Evolutionary conservation across 2,888 invertebrate species (phyloP), one percentile per base, ranked within the genome.

Genomic region (Papilio demoleus): DNA sequence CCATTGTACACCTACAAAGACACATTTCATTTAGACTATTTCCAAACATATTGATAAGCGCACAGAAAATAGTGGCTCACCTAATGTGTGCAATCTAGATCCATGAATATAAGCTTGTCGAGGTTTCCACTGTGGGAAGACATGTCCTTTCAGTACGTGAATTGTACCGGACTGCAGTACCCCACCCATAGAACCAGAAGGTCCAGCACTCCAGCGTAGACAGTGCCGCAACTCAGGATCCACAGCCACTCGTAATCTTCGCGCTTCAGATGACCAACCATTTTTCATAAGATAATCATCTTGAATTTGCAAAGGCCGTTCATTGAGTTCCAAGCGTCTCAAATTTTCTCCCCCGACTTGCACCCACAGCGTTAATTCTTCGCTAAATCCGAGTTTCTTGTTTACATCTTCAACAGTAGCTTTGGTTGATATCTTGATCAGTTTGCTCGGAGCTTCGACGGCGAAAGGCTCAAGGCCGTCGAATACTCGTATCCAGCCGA

Each of bases 111-210:
- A 93, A 40, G 94, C 90, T 36, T 93, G 90, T 73, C 95, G 89
- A 65, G 93, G 90, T 80, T 94, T 94, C 95, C 95, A 95, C 80
- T 95, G 95, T 45, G 95, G 95, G 75, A 95, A 94, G 60, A 95
- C 95, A 73, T 95, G 93, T 58, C 95, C 95, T 82, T 95, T 95
- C 62, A 95, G 84, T 58, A 95, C 92, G 74, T 94, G 88, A 58
- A 94, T 83, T 67, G 93, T 93, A 31, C 93, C 91, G 65, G 94
- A 92, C 38, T 82, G 82, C 17, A 86, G 73, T 5, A 90, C 84
- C 42, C 88, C 93, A 47, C 92, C 84, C 11, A 90, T 86, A 2
- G 91, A 88, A 0, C 88, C 88, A 24, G 93, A 88, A 22, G 95
- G 95, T 9, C 95, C 95, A 11, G 93, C 92, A 76, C 94, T 94